phyloP scores from a whole-genome alignment of 2,888 invertebrate species.

The Priocnemis perturbator region DNA sequence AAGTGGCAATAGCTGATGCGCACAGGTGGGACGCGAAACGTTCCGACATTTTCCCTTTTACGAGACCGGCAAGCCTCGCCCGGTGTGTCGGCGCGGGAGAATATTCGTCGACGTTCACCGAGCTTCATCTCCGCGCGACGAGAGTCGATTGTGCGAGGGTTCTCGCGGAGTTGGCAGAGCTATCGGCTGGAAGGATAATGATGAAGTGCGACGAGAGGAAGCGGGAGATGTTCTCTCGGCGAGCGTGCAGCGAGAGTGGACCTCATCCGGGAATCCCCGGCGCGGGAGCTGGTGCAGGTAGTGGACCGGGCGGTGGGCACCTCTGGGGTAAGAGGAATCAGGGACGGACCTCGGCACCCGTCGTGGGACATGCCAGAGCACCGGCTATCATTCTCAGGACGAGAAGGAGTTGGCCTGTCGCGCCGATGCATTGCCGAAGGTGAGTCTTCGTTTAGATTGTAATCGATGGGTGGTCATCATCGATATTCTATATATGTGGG shows the following conservation, averaged over 20 bases:
- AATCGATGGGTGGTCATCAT: too few species aligned
- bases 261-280: constrained; percentile 79
- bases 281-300: constrained; percentile 60
- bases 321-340: constrained; percentile 80
- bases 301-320: constrained; percentile 75
- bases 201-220: constrained; percentile 73
- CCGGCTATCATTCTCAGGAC: constrained; percentile 82
- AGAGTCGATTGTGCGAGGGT: too few species aligned
- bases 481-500: too few species aligned
- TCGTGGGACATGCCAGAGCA: constrained; percentile 78
- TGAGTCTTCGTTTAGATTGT: constrained; percentile 74
- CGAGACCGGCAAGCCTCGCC: too few species aligned
- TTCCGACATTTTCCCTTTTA: too few species aligned
- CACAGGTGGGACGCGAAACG: too few species aligned
- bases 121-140: too few species aligned
- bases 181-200: constrained; percentile 47
- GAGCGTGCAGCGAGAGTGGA: constrained; percentile 84
- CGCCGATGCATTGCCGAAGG: constrained; percentile 83
- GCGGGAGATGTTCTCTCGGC: constrained; percentile 74
- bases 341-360: constrained; percentile 82
- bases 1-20: too few species aligned
- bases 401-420: constrained; percentile 86
- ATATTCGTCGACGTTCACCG: too few species aligned
- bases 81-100: too few species aligned
- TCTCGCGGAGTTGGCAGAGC: too few species aligned